These are phyloP conservation scores for Mantis religiosa DNA, from an alignment of 2,888 invertebrate genomes.

Conservation along the genomic window DNA sequence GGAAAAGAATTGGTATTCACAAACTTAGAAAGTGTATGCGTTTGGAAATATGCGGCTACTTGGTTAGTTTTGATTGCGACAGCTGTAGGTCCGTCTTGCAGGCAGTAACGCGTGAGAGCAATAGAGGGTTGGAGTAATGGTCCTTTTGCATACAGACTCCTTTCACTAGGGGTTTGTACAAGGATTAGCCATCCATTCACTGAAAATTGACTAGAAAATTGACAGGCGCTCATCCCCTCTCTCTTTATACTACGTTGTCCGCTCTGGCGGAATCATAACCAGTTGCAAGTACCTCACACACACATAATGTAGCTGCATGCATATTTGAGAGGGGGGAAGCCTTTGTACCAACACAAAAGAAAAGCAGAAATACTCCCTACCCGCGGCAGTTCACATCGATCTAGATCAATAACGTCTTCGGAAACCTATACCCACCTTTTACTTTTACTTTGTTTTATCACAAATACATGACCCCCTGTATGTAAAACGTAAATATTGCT, in stretches of 20 bases:
- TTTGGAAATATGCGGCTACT: too few species aligned
- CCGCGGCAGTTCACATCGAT: neutral
- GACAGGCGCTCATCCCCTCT: slow-evolving; percentile 32
- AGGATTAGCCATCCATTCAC: slow-evolving; percentile 40
- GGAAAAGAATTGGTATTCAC: too few species aligned
- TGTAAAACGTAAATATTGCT: too few species aligned
- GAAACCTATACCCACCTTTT: neutral
- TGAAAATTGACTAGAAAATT: slow-evolving; percentile 48
- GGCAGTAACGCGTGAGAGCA: neutral
- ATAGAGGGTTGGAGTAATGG: slow-evolving; percentile 24
- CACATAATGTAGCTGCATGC: neutral
- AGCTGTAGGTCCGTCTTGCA: neutral
- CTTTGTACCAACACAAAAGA: neutral
- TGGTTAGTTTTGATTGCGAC: too few species aligned
- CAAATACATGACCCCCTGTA: too few species aligned
- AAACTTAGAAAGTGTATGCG: too few species aligned
- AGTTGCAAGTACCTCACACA: neutral
- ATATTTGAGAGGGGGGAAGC: neutral
- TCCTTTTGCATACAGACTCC: slow-evolving; percentile 26
- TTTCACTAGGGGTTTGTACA: slow-evolving; percentile 30
- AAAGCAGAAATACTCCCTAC: neutral
- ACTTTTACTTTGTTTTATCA: too few species aligned
- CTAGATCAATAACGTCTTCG: neutral
- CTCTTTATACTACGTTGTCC: neutral
- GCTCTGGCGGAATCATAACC: neutral